Evolutionary conservation across 2,797 vertebrate species (phyloP).

Genomic region (Loris lydekkerianus): DNA sequence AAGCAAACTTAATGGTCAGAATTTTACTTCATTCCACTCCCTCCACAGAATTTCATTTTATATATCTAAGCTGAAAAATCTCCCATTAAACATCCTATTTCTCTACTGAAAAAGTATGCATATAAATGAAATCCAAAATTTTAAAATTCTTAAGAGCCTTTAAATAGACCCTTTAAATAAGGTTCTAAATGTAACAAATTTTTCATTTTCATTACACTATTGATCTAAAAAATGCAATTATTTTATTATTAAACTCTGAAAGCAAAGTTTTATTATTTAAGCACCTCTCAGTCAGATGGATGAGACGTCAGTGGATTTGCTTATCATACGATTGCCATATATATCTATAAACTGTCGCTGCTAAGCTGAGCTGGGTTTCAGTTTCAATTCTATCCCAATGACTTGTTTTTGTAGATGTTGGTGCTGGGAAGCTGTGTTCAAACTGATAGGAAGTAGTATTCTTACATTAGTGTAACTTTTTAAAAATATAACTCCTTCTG

Average conservation of each 20-base stretch:
- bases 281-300: background rate
- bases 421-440: background rate
- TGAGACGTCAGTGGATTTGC: background rate
- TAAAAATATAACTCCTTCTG: background rate
- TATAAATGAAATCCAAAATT: background rate
- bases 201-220: background rate
- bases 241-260: background rate
- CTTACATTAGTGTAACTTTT: background rate
- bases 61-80: slow-evolving; percentile 15
- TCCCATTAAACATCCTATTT: background rate
- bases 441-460: background rate
- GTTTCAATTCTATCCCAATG: background rate
- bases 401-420: background rate
- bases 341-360: background rate
- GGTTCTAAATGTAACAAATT: background rate
- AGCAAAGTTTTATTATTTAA: background rate
- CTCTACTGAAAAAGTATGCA: slow-evolving; percentile 14
- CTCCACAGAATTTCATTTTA: background rate
- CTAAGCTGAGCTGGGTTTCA: background rate
- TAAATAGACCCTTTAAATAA: background rate
- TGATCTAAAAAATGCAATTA: background rate
- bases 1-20: background rate
- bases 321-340: background rate
- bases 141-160: background rate
- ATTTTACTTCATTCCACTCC: background rate